Evolutionary conservation across 2,797 vertebrate genomes (phyloP), one percentile per base, ranked within the genome.

Genomic region (Epinephelus malabaricus): DNA sequence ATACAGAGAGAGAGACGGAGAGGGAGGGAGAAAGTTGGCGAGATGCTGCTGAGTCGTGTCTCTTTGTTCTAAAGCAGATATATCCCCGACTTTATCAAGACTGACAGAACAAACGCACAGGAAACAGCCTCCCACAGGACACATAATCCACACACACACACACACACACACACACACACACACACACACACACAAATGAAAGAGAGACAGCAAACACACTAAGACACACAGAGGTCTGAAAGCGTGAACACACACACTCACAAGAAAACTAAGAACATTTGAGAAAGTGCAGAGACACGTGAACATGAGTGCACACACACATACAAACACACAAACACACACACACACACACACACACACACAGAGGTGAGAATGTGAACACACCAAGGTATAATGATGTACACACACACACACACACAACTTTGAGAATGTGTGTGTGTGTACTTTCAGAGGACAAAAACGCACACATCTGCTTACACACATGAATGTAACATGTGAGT

Each of bases 1-100:
- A 38, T 25, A 50, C 47, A 62, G 43, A 17, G 13, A 45, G 46
- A 9, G 8, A 58, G n/a, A 21, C 27, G 7, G 64, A 18, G 75
- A 19, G 69, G 56, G 54, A 5, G 61, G 15, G 64, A 23, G 75
- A 73, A 74, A 80, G 84, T 78, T 87, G 87, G 79, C 0, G 89
- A 87, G 88, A 86, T 85, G 92, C 84, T 90, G 92, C 90, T 91
- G 90, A 90, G 89, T 90, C 80, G 88, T 84, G 88, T 87, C 86
- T 93, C 92, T 93, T 93, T 93, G 92, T 93, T 93, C 86, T 92
- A 88, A 88, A 91, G 88, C 92, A 91, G 90, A 93, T 91, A 93
- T 91, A 92, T 92, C 92, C 90, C 88, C 64, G 88, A 91, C 90
- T 90, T 92, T 89, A 91, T 93, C 92, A 91, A 93, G 92, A 91